These are phyloP conservation scores for Neodiprion pinetum DNA, from an alignment of 1,140 invertebrate species.

Conservation along the genomic window DNA sequence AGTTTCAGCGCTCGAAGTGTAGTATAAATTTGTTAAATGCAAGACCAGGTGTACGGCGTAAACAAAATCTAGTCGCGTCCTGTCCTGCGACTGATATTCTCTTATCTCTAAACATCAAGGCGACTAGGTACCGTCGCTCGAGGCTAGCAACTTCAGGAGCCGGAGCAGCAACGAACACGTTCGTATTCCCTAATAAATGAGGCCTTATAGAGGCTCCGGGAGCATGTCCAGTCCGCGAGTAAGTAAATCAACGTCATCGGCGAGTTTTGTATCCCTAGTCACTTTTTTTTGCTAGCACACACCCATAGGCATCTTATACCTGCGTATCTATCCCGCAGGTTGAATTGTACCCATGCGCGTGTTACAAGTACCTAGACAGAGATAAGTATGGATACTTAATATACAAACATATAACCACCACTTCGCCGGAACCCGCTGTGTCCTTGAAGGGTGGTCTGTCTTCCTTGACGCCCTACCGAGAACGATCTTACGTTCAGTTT, in stretches of 20 bases:
- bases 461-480: not conserved
- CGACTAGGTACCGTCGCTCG: too few relatives aligned
- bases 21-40: too few relatives aligned
- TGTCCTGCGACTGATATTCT: too few relatives aligned
- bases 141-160: not conserved
- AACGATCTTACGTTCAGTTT: not conserved
- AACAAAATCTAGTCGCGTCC: too few relatives aligned
- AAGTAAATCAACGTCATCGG: slow-evolving; percentile 53
- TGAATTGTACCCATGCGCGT: too few relatives aligned
- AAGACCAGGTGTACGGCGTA: too few relatives aligned
- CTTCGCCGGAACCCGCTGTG: slow-evolving; percentile 31
- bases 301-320: not conserved
- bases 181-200: slow-evolving; percentile 54
- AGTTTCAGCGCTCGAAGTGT: too few relatives aligned
- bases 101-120: too few relatives aligned
- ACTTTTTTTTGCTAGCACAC: not conserved
- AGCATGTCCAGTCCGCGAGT: slow-evolving; percentile 33
- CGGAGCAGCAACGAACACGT: slow-evolving; percentile 25
- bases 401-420: not conserved
- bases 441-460: slow-evolving; percentile 43
- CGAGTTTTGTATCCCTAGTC: slow-evolving; percentile 45
- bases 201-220: slow-evolving; percentile 26
- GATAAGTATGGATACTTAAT: not conserved
- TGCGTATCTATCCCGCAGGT: too few relatives aligned
- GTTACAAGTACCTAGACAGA: too few relatives aligned